phyloP scores from a whole-genome alignment of 2,113 vertebrate genomes.

The Monopterus albus region DNA sequence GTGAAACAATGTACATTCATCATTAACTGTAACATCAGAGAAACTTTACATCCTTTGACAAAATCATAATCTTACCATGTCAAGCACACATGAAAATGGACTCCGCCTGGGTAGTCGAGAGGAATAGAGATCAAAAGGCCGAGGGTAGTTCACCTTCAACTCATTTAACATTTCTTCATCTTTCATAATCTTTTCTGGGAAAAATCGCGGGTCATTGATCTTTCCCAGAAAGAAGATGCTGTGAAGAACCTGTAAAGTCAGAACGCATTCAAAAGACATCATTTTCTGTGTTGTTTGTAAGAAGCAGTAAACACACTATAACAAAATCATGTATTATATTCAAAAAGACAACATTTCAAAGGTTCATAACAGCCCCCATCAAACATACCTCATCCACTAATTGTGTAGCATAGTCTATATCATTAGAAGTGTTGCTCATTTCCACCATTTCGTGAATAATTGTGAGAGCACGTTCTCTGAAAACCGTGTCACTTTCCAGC shows the following conservation, averaged over 20 bases:
- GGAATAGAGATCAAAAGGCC: neutral
- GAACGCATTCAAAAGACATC: neutral
- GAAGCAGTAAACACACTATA: too few relatives aligned
- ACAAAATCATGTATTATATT: neutral
- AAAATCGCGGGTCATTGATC: rapidly evolving
- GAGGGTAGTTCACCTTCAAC: rapidly evolving
- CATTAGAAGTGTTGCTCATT: rapidly evolving
- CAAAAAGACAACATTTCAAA: neutral
- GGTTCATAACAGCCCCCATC: neutral
- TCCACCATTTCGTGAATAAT: rapidly evolving
- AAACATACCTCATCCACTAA: constrained; percentile 51
- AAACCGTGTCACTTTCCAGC: rapidly evolving
- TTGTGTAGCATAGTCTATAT: rapidly evolving
- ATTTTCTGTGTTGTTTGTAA: neutral
- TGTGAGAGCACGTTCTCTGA: neutral
- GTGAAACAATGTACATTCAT: neutral
- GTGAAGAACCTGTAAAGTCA: too few relatives aligned
- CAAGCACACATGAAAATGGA: constrained; percentile 46
- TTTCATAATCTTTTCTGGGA: rapidly evolving
- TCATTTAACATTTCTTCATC: rapidly evolving
- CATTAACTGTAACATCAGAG: neutral
- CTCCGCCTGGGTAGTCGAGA: constrained; percentile 22
- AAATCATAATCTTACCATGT: constrained; percentile 48
- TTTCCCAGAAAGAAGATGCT: constrained; percentile 42
- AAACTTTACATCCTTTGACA: neutral